phyloP scores from a whole-genome alignment of 2,113 vertebrate genomes.

The Thunnus maccoyii region DNA sequence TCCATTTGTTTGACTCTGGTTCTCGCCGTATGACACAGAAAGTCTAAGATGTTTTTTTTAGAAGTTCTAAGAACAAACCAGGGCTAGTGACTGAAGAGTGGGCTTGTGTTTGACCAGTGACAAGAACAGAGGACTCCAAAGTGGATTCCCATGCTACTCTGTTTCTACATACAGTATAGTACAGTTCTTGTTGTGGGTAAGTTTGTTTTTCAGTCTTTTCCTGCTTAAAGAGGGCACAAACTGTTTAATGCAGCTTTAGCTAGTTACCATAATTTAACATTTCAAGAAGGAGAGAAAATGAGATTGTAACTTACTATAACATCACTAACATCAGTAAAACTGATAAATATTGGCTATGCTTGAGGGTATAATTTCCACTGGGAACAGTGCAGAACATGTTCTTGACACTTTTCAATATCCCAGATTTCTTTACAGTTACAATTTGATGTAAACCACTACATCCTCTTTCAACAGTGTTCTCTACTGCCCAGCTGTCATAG shows the following conservation, averaged over 20 bases:
- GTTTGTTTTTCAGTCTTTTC: too few relatives aligned
- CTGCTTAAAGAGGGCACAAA: not conserved
- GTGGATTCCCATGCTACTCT: not conserved
- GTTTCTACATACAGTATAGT: not conserved
- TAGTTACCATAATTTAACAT: not conserved
- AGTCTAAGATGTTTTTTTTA: not conserved
- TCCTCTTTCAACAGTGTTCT: not conserved
- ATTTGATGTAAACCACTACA: not conserved
- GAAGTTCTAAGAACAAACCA: not conserved
- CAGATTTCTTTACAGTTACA: not conserved
- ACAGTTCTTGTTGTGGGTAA: too few relatives aligned
- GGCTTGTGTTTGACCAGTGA: not conserved
- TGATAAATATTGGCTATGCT: not conserved
- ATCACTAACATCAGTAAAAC: not conserved
- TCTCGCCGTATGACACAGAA: not conserved
- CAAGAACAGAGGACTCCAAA: not conserved
- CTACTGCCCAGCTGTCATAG: slow-evolving; percentile 24
- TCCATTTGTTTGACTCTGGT: not conserved
- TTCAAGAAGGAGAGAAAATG: not conserved
- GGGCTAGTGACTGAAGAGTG: too few relatives aligned
- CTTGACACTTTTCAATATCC: not conserved
- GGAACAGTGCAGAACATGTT: not conserved
- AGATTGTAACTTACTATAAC: not conserved
- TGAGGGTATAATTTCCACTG: not conserved
- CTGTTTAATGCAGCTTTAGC: not conserved